Evolutionary conservation across 1,140 invertebrate genomes (phyloP), one percentile per base, ranked within the genome.

Genomic region (Radopholus similis): DNA sequence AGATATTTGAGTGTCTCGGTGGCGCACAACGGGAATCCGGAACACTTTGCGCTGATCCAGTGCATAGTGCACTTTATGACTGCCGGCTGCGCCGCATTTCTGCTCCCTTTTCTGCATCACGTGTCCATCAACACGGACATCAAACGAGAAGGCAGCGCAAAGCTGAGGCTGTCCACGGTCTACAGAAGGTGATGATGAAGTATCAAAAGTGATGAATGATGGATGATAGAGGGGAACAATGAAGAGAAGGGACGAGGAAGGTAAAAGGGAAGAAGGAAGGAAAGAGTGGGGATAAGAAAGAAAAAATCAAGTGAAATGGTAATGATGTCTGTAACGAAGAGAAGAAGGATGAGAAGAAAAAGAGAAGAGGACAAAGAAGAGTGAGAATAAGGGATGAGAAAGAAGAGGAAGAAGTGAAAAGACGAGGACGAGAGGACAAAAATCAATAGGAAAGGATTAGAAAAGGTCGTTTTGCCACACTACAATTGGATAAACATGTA

Each of bases 1-100:
- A 62, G 59, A 15, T 62, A 62, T 62, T 49, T 62, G 32, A 62
- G 18, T 5, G 35, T 49, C 11, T 30, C 49, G 32, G 38, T 62
- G 4, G 34, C 21, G 21, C 40, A 40, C 6, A 62, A 62, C n/a
- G 49, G 49, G 4, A 11, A 49, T 47, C 49, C 37, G 9, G 28
- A 28, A n/a, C 18, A 62, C 6, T 51, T 51, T 23, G n/a, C 40
- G 4, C 49, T 62, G 21, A 32, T 62, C 32, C 49, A 30, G 35
- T 47, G 37, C 47, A 26, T 62, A n/a, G 34, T 42, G 4, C 15
- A 62, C 49, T 62, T 62, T 32, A 6, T 62, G 13, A 62, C 32
- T 62, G 28, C 34, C 49, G 59, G 59, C 15, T 34, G 3, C 32
- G 42, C 49, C 26, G 26, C 32, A 32, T 30, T 49, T 49, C 40